These are phyloP conservation scores for Spizella passerina DNA, from an alignment of 2,797 vertebrate species.

Conservation along the genomic window DNA sequence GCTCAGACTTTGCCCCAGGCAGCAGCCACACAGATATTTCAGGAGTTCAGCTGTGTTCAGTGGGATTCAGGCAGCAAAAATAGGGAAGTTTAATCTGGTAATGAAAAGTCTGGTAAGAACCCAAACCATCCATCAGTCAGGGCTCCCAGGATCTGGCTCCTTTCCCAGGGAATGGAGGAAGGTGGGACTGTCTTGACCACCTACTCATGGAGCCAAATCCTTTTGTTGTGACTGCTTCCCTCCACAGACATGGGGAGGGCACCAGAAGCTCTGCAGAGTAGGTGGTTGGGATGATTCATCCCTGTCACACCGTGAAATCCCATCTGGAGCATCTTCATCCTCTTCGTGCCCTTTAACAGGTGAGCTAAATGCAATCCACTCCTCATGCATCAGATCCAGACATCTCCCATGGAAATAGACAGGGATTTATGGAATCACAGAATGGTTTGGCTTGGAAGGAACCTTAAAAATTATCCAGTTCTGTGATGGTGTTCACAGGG, in stretches of 20 bases:
- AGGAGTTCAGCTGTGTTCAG: background rate
- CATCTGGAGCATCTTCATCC: background rate
- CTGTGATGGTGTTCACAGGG: no score
- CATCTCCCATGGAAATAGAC: rapidly evolving
- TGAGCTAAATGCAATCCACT: background rate
- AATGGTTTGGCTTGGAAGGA: background rate
- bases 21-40: background rate
- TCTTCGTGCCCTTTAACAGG: background rate
- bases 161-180: background rate
- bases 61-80: background rate
- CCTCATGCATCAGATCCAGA: background rate
- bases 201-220: background rate
- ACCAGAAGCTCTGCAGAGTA: background rate
- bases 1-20: background rate
- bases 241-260: background rate
- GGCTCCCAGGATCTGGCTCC: background rate
- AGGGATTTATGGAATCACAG: background rate
- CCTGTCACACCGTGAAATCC: background rate
- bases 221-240: background rate
- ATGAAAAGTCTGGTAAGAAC: background rate
- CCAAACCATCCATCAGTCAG: background rate
- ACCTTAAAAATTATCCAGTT: background rate
- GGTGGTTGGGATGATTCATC: background rate
- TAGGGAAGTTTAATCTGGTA: background rate
- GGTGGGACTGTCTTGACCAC: background rate